Percentiles rank a stretch among this genome's conserved stretches.
Evolutionary conservation across 2,797 vertebrate genomes (phyloP).

Genomic region (Antennarius maculatus): DNA sequence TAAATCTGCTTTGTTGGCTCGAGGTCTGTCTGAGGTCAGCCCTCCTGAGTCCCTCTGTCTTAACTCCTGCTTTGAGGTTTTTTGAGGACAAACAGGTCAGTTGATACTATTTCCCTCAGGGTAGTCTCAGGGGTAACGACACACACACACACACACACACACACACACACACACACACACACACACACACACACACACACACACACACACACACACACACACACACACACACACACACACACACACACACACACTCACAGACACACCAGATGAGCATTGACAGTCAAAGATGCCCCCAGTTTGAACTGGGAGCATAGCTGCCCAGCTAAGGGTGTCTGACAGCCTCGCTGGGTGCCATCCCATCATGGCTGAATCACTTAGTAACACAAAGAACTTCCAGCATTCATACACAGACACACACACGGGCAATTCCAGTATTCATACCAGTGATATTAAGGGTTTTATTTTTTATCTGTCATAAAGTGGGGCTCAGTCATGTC

Average conservation of each 20-base stretch:
- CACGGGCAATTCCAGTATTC: background rate
- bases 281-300: constrained; percentile 63
- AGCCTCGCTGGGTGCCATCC: constrained; percentile 60
- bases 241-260: constrained; percentile 12
- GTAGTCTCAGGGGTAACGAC: constrained; percentile 37
- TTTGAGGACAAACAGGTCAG: constrained; percentile 43
- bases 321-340: constrained; percentile 70
- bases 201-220: too few species aligned
- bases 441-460: background rate
- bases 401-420: constrained; percentile 20
- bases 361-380: constrained; percentile 37
- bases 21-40: constrained; percentile 53
- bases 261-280: constrained; percentile 64
- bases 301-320: constrained; percentile 65
- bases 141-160: constrained; percentile 24
- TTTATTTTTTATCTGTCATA: too few species aligned
- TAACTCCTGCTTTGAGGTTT: constrained; percentile 43
- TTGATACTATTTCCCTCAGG: constrained; percentile 35
- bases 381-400: constrained; percentile 26
- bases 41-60: constrained; percentile 68
- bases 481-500: too few species aligned
- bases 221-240: too few species aligned
- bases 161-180: constrained; percentile 2
- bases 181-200: constrained; percentile 1
- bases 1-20: constrained; percentile 25